Evolutionary conservation across 2,888 invertebrate species (phyloP).

Genomic region (Philhelius pedissequus): DNA sequence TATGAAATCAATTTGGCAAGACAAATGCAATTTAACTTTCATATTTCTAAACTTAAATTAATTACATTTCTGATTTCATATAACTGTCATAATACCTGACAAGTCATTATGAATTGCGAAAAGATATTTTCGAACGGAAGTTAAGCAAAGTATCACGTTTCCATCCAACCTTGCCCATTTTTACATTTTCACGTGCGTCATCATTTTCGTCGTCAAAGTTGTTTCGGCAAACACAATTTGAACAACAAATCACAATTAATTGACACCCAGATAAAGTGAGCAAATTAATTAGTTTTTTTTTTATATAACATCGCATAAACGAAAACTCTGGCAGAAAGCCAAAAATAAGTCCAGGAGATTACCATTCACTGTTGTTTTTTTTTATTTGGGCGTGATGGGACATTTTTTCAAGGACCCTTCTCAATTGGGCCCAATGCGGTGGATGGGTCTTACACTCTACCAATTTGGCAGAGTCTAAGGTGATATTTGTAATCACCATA

Average conservation of each 20-base stretch:
- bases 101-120: conserved; percentile 34
- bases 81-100: conserved; percentile 31
- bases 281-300: conserved; percentile 51
- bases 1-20: not conserved
- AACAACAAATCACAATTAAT: conserved; percentile 39
- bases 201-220: not conserved
- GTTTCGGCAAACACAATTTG: not conserved
- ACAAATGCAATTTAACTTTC: conserved; percentile 19
- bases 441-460: not conserved
- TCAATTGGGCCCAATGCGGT: not conserved
- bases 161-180: not conserved
- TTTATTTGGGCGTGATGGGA: not conserved
- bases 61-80: conserved; percentile 26
- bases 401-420: not conserved
- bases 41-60: conserved; percentile 45
- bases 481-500: conserved; percentile 44
- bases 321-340: not conserved
- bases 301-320: not conserved
- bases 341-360: conserved; percentile 15
- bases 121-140: not conserved
- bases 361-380: not conserved
- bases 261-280: conserved; percentile 52
- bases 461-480: not conserved
- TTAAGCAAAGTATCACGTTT: conserved; percentile 19
- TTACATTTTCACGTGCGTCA: not conserved